Conservation (phyloP, 2,113 vertebrate species). For the Origma solitaria region DNA sequence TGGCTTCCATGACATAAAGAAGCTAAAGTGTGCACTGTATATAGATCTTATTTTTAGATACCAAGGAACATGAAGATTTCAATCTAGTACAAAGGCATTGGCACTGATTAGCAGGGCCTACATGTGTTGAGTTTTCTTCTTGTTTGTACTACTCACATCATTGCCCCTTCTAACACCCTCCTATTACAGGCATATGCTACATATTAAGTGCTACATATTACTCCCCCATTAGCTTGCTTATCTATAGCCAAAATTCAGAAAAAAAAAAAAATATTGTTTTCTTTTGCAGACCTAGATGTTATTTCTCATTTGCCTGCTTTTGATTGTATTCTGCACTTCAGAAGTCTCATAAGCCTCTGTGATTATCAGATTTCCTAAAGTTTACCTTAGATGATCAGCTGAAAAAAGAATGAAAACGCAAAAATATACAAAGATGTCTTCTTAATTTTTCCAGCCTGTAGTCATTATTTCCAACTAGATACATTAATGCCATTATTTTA, state of each 20-base stretch:
- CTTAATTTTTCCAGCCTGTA: neutral
- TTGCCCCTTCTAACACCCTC: neutral
- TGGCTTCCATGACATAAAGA: neutral
- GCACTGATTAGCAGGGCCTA: neutral
- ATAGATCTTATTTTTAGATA: neutral
- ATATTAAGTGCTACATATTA: accelerated
- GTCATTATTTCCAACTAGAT: neutral
- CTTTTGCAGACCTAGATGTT: neutral
- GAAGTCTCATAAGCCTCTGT: neutral
- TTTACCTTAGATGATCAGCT: neutral
- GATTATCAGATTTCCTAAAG: neutral
- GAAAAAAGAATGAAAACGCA: neutral
- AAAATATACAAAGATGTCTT: neutral
- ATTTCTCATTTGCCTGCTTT: neutral
- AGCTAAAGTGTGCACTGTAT: neutral
- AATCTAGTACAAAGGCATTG: neutral
- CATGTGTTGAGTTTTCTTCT: neutral
- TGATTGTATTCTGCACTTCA: neutral
- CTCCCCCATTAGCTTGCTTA: neutral
- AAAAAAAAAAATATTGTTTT: neutral
- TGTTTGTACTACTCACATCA: neutral
- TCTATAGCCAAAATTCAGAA: neutral
- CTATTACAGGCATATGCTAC: neutral
- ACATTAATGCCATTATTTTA: neutral
- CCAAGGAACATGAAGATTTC: neutral